Conservation (phyloP, 2,888 invertebrate genomes). For the Conchocele bisecta region DNA sequence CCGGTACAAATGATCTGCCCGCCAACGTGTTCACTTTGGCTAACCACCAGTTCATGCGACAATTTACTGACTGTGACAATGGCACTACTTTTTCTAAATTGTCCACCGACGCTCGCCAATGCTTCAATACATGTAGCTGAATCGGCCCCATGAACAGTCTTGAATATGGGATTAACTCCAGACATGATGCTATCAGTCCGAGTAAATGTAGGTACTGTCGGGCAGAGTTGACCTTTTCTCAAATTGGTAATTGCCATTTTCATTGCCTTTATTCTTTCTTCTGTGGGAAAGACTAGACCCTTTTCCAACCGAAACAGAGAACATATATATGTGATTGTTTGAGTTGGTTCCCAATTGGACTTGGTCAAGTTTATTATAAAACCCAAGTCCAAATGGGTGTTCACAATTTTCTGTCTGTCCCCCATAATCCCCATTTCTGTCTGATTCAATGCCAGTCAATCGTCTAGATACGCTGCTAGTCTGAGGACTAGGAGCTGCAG, state of each 20-base stretch:
- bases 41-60: too few relatives aligned
- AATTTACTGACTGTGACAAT: too few relatives aligned
- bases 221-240: not conserved
- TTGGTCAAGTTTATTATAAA: not conserved
- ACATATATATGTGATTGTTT: not conserved
- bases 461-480: not conserved
- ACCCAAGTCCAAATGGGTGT: not conserved
- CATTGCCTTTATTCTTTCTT: not conserved
- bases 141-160: not conserved
- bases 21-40: too few relatives aligned
- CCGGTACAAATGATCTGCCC: not conserved
- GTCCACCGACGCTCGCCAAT: not conserved
- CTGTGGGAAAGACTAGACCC: too few relatives aligned
- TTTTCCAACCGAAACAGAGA: not conserved
- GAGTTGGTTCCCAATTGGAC: not conserved
- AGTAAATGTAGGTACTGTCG: not conserved
- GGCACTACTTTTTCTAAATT: too few relatives aligned
- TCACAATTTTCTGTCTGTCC: too few relatives aligned
- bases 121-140: not conserved
- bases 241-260: not conserved
- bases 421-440: not conserved
- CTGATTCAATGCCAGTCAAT: too few relatives aligned
- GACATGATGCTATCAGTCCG: not conserved
- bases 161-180: not conserved
- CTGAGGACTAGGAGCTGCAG: not conserved